Percentiles rank a stretch among this genome's conserved stretches.
Evolutionary conservation across 2,797 vertebrate species (phyloP).

Genomic region (Eupleurogrammus muticus): DNA sequence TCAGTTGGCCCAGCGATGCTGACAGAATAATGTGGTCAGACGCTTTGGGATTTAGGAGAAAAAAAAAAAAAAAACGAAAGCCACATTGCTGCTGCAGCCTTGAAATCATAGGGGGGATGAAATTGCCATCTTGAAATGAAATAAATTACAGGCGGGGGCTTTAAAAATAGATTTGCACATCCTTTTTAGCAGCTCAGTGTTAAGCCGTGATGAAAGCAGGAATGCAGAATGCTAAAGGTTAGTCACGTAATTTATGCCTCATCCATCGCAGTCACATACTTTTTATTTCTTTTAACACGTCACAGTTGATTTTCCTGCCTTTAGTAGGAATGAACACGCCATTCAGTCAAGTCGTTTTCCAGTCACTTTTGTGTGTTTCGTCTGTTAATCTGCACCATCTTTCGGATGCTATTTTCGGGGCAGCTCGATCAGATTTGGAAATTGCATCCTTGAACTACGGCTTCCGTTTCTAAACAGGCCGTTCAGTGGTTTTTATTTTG

Average conservation of each 20-base stretch:
- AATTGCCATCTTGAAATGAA: conserved; percentile 73
- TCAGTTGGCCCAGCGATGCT: conserved; percentile 42
- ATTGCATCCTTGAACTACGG: conserved; percentile 31
- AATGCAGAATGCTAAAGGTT: conserved; percentile 54
- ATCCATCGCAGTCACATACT: conserved; percentile 21
- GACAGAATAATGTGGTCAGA: conserved; percentile 63
- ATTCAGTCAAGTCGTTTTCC: conserved; percentile 25
- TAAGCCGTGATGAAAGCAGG: conserved; percentile 54
- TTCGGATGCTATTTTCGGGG: conserved; percentile 18
- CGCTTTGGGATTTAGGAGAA: conserved; percentile 49
- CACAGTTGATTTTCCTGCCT: conserved; percentile 29
- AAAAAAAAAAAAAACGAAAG: conserved; percentile 61
- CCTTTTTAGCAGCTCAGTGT: conserved; percentile 67
- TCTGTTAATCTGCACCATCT: conserved; percentile 20
- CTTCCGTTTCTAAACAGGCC: conserved; percentile 40
- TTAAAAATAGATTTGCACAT: conserved; percentile 75
- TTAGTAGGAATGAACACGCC: background rate
- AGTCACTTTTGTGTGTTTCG: conserved; percentile 3
- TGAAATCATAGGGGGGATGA: conserved; percentile 72
- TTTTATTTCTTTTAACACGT: conserved; percentile 29
- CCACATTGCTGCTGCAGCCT: conserved; percentile 72
- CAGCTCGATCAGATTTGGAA: conserved; percentile 48
- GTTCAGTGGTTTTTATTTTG: background rate
- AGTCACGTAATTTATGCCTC: conserved; percentile 51
- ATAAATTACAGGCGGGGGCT: conserved; percentile 78